Conservation (phyloP, 2,113 vertebrate species). For the Petroica traversi region DNA sequence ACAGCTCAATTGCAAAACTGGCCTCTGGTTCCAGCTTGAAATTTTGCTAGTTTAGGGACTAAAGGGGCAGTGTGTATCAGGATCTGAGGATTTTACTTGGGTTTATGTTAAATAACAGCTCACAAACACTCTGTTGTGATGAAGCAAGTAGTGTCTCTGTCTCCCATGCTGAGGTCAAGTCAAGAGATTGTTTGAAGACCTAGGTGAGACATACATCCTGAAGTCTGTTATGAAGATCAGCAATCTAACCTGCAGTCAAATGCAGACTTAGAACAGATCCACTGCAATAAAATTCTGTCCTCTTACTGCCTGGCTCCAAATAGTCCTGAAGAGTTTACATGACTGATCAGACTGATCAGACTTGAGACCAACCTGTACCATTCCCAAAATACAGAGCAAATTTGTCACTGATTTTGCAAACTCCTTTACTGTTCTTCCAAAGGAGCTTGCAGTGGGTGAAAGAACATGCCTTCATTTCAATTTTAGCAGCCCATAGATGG, state of each 20-base stretch:
- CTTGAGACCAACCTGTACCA: not conserved
- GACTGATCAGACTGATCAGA: fast-evolving
- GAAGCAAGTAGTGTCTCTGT: not conserved
- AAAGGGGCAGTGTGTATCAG: not conserved
- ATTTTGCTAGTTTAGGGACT: not conserved
- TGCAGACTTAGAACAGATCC: not conserved
- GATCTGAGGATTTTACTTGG: not conserved
- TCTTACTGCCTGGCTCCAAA: not conserved
- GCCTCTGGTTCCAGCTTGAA: not conserved
- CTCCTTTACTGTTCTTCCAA: not conserved
- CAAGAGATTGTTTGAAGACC: not conserved
- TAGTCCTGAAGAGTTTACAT: not conserved
- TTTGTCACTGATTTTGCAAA: not conserved
- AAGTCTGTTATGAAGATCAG: not conserved
- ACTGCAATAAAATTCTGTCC: not conserved
- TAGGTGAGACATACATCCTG: not conserved
- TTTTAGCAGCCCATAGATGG: not conserved
- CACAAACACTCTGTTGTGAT: not conserved
- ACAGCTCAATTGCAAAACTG: not conserved
- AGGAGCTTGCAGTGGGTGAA: not conserved
- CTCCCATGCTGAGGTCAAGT: too few relatives aligned
- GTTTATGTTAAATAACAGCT: not conserved
- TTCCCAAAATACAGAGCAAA: not conserved
- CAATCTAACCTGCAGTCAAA: not conserved
- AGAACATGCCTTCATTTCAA: not conserved